Conservation (phyloP, 2,888 invertebrate genomes). For the Epicampocera succincta region DNA sequence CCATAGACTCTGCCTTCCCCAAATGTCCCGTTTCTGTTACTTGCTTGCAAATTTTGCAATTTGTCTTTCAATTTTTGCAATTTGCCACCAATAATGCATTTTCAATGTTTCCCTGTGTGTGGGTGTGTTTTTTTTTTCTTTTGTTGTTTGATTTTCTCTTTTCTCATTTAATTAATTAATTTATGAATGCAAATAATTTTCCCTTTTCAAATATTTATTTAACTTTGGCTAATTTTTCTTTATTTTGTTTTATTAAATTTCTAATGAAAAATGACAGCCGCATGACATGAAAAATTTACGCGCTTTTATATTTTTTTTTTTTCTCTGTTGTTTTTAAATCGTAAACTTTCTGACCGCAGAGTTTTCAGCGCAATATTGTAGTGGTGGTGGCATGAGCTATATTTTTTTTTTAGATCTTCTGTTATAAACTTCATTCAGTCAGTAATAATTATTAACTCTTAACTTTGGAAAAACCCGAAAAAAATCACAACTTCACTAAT, state of each 20-base stretch:
- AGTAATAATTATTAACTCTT: constrained; percentile 66
- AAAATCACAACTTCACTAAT: constrained; percentile 7
- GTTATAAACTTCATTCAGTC: constrained; percentile 56
- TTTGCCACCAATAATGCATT: constrained; percentile 73
- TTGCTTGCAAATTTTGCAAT: no score
- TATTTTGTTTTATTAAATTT: constrained; percentile 32
- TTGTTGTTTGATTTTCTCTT: constrained; percentile 59
- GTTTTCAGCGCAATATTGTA: constrained; percentile 8
- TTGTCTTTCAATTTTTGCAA: no score
- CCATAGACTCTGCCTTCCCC: no score
- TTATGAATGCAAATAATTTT: constrained; percentile 73
- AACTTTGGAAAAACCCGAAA: constrained; percentile 3
- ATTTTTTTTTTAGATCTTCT: constrained; percentile 41
- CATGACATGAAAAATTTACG: constrained; percentile 62
- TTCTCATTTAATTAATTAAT: constrained; percentile 76
- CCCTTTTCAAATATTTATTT: constrained; percentile 67
- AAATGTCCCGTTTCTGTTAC: no score
- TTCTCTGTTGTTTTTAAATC: constrained; percentile 29
- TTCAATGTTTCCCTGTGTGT: constrained; percentile 72
- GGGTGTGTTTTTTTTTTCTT: constrained; percentile 35
- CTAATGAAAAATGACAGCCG: constrained; percentile 72
- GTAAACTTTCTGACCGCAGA: constrained; percentile 65
- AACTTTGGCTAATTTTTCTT: constrained; percentile 26
- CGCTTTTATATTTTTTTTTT: constrained; percentile 29
- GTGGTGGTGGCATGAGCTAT: constrained; percentile 11